These are phyloP conservation scores for Promerops cafer DNA, from an alignment of 2,113 vertebrate genomes.

Conservation along the genomic window DNA sequence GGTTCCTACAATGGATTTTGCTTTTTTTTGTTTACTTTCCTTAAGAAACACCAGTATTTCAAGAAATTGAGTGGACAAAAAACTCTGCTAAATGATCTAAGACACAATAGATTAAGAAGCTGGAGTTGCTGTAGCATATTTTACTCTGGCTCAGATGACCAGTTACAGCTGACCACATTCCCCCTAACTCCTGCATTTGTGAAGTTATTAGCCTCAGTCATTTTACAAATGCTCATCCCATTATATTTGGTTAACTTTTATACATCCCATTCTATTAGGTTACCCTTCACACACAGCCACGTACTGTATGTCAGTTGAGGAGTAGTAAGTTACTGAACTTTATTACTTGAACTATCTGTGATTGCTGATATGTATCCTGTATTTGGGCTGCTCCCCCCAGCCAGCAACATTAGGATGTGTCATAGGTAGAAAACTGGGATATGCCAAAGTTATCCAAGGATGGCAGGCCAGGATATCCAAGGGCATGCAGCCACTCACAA, in stretches of 20 bases:
- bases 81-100: background rate
- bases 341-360: background rate
- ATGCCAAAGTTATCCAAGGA: background rate
- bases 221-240: background rate
- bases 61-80: background rate
- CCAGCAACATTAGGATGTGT: background rate
- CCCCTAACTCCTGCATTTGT: background rate
- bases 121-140: background rate
- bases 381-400: background rate
- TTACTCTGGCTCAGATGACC: background rate
- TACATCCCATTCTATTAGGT: background rate
- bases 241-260: background rate
- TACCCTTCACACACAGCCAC: background rate
- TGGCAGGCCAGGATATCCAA: background rate
- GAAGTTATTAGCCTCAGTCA: background rate
- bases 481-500: background rate
- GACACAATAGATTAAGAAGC: background rate
- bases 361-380: background rate
- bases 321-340: background rate
- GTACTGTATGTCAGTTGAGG: fast-evolving
- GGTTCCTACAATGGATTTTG: background rate
- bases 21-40: background rate
- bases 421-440: background rate
- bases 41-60: background rate
- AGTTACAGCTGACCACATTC: background rate